Base-by-base conservation (phyloP, 2,888 invertebrate genomes). In the Autographa pulchrina region DNA sequence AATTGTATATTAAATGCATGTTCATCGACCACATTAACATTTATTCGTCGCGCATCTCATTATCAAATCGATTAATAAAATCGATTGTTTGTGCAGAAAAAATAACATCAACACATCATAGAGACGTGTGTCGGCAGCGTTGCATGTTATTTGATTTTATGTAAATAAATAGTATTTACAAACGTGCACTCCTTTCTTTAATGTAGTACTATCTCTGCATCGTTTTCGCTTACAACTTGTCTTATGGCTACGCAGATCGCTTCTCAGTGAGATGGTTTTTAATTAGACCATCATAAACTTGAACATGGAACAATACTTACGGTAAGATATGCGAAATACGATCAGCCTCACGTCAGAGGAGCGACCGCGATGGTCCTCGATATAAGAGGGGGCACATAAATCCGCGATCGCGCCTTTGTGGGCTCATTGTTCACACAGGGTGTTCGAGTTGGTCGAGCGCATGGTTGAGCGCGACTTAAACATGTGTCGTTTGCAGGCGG, bases 401-500 rank as follows among this genome's bases (percentile, higher is more conserved):
- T 25, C 13, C 64, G 32, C 62, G 83, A 83, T 83, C 81, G 62
- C 54, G 70, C 74, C 77, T 80, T 91, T 92, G 93, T 93, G 93
- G 93, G 92, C 91, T 93, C 93, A 91, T 85, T 92, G 93, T 93
- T 93, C 88, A 75, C 77, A 78, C 64, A 68, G 60, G 63, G 64
- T 35, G 59, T 66, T 48, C 18, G 38, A 65, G 60, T 52, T 16
- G 11, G 11, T 0, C 2, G 13, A 2, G 11, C 13, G n/a, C 5
- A n/a, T 11, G 11, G 9, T 2, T 9, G n/a, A 16, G 59, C 8
- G 20, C 11, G 54, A 14, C 11, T 48, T 67, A 63, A 81, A 2
- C 16, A 58, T 58, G 86, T 85, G 1, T 88, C 86, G 76, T 65
- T 59, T 74, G 68, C 96, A 95, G 94, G 96, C 96, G 79, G 96